These are phyloP conservation scores for Solen grandis DNA, from an alignment of 1,140 invertebrate genomes.

Conservation along the genomic window DNA sequence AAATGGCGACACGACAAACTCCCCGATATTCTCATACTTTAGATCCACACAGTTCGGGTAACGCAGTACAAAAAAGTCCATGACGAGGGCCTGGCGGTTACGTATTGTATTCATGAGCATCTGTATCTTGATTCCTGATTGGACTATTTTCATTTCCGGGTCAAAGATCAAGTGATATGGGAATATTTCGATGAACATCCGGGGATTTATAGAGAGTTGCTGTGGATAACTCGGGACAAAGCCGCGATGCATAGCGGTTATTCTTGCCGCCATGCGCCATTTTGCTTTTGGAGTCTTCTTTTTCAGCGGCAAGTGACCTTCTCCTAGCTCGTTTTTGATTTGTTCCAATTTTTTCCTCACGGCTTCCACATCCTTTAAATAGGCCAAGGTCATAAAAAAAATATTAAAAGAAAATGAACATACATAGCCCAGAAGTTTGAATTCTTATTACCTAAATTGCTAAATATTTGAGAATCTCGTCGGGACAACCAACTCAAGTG, in stretches of 20 bases:
- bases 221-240: constrained; percentile 67
- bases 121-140: constrained; percentile 69
- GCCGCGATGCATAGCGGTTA: constrained; percentile 58
- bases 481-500: no score
- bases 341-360: constrained; percentile 64
- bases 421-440: no score
- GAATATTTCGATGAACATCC: constrained; percentile 76
- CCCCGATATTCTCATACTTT: constrained; percentile 76
- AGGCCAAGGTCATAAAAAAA: background rate
- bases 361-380: constrained; percentile 63
- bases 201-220: constrained; percentile 61
- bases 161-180: constrained; percentile 81
- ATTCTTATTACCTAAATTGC: no score
- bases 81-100: constrained; percentile 77
- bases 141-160: constrained; percentile 76
- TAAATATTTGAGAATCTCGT: no score
- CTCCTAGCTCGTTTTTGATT: constrained; percentile 60
- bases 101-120: constrained; percentile 86
- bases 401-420: no score
- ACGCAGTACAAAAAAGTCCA: constrained; percentile 72
- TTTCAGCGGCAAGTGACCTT: constrained; percentile 61
- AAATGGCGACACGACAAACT: constrained; percentile 69
- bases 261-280: constrained; percentile 64
- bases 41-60: constrained; percentile 80
- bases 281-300: constrained; percentile 58